Base-by-base conservation (phyloP, 2,797 vertebrate genomes). In the Rhabdomys pumilio region DNA sequence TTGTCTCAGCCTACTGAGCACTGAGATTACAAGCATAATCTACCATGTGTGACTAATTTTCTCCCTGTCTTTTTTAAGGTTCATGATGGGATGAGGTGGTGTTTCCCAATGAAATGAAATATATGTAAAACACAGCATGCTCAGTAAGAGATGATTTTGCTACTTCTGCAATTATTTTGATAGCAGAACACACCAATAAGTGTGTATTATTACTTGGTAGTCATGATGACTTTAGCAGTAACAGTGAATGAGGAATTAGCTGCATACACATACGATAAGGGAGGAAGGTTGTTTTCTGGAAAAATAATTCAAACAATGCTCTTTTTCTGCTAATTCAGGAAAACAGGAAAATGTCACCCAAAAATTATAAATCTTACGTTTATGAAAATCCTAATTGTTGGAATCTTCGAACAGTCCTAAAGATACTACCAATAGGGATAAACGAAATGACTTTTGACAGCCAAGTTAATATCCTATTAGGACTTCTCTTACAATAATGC, bases 351-450 rank as follows among this genome's bases (percentile, higher is more conserved):
- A 93, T 17, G 44, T 6, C n/a, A 57, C 22, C 50, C 29, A 65
- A 90, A 81, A 87, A n/a, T 63, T 90, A 81, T 26, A 91, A 94
- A 81, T 41, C 31, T 82, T 57, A 77, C 15, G 7, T 41, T 69
- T 4, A 29, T 63, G 50, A 96, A 95, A 97, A 75, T 95, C 72
- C 38, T 96, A 41, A 96, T 86, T 15, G 77, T 76, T 89, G 26
- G 55, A n/a, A 90, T 89, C 73, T 15, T 20, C 92, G 26, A 87
- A 89, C 19, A 84, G 61, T 92, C 79, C 22, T 85, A 47, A 94
- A 82, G 67, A 90, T 15, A 96, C 44, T 11, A 87, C 20, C 92
- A 94, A 91, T 59, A 34, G n/a, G 22, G 53, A 92, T 4, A 44
- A 41, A 82, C 82, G 38, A 82, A 47, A 59, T 85, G 4, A 85